Evolutionary conservation across 2,113 vertebrate species (phyloP).

Genomic region (Polypterus bichir): DNA sequence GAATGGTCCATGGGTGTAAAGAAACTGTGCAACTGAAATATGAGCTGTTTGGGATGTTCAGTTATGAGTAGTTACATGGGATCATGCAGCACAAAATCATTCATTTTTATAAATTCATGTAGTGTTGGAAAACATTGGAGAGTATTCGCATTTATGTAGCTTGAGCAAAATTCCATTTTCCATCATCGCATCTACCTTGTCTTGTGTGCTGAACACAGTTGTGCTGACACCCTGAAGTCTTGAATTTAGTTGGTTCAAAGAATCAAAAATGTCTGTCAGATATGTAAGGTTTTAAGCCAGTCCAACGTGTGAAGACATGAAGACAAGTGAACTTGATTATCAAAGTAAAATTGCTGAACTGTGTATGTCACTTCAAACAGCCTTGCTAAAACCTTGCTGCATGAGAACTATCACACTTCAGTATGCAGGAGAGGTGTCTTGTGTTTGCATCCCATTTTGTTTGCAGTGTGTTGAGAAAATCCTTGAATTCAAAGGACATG

Average conservation of each 20-base stretch:
- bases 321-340: constrained; percentile 30
- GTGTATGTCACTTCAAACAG: constrained; percentile 32
- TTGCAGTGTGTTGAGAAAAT: constrained; percentile 32
- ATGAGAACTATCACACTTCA: constrained; percentile 9
- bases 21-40: constrained; percentile 5
- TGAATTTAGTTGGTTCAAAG: constrained; percentile 36
- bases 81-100: constrained; percentile 7
- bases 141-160: constrained; percentile 32
- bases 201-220: constrained; percentile 32
- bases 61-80: constrained; percentile 11
- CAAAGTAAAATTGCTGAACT: constrained; percentile 27
- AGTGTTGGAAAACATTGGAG: constrained; percentile 36
- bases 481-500: constrained; percentile 29
- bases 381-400: constrained; percentile 32
- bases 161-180: constrained; percentile 36
- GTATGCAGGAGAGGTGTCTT: constrained; percentile 34
- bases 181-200: constrained; percentile 33
- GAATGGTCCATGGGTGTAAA: constrained; percentile 10
- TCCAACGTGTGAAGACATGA: constrained; percentile 29
- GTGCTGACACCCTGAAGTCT: constrained; percentile 31
- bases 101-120: constrained; percentile 21
- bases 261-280: constrained; percentile 37
- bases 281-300: constrained; percentile 35
- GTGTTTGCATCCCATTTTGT: constrained; percentile 36
- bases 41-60: constrained; percentile 15